These are phyloP conservation scores for Cataglyphis rosenhaueri DNA, from an alignment of 2,888 invertebrate genomes.

Conservation along the genomic window DNA sequence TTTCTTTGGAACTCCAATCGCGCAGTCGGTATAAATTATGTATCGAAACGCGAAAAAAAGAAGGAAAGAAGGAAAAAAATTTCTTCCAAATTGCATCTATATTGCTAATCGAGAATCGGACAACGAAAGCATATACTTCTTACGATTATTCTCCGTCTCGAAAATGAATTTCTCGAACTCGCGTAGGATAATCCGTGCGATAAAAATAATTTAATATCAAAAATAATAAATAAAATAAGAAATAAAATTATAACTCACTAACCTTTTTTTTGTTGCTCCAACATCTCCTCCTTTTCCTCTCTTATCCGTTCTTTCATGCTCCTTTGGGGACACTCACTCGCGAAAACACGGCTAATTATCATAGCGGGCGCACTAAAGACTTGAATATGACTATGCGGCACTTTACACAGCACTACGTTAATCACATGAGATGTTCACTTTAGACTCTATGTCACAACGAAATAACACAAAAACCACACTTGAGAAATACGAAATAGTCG, in stretches of 20 bases:
- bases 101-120: neutral
- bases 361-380: neutral
- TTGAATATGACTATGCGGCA: neutral
- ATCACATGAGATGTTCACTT: neutral
- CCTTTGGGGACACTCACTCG: neutral
- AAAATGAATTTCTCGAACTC: neutral
- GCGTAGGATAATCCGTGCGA: neutral
- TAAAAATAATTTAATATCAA: no score
- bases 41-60: conserved; percentile 39
- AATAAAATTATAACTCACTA: neutral
- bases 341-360: neutral
- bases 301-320: neutral
- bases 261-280: neutral
- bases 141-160: no score
- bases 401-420: neutral
- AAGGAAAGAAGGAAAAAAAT: neutral
- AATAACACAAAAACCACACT: neutral
- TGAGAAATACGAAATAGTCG: neutral
- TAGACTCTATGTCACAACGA: neutral
- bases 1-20: conserved; percentile 56
- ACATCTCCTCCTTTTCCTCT: neutral
- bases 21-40: conserved; percentile 59
- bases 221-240: neutral
- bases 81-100: conserved; percentile 32
- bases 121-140: neutral